phyloP scores from a whole-genome alignment of 2,888 invertebrate genomes.

The Liodrosophila aerea region DNA sequence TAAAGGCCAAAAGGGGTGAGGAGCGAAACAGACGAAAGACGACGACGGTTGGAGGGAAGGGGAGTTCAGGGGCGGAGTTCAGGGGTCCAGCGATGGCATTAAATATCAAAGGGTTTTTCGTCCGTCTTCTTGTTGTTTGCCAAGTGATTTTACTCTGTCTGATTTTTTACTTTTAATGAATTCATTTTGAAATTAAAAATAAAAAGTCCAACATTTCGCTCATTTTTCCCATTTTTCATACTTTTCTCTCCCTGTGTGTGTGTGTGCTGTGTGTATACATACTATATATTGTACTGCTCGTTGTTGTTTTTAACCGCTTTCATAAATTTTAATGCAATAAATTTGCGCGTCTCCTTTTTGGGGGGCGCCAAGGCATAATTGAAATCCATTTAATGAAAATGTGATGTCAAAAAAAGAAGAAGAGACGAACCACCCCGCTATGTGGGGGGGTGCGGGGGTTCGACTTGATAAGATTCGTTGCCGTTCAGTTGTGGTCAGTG shows the following conservation, averaged over 20 bases:
- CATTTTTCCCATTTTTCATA: constrained; percentile 12
- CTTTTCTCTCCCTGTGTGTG: constrained; percentile 6
- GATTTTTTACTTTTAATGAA: constrained; percentile 76
- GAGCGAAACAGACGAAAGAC: not conserved
- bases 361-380: constrained; percentile 58
- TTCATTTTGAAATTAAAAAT: constrained; percentile 60
- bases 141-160: constrained; percentile 58
- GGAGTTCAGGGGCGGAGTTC: constrained; percentile 2
- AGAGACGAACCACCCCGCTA: constrained; percentile 4
- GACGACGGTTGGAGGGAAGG: constrained; percentile 54
- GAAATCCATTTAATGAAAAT: constrained; percentile 78
- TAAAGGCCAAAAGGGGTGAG: constrained; percentile 2
- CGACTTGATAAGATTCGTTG: constrained; percentile 34
- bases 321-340: constrained; percentile 69
- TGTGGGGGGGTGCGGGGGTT: not conserved
- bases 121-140: constrained; percentile 60
- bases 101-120: constrained; percentile 72
- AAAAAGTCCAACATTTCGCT: constrained; percentile 38
- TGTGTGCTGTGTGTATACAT: not conserved
- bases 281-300: constrained; percentile 12
- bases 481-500: constrained; percentile 11
- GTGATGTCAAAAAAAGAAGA: constrained; percentile 64
- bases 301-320: constrained; percentile 60
- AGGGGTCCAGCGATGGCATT: constrained; percentile 45
- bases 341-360: constrained; percentile 30